These are phyloP conservation scores for Oreochromis niloticus DNA, from an alignment of 2,113 vertebrate genomes.

Conservation along the genomic window DNA sequence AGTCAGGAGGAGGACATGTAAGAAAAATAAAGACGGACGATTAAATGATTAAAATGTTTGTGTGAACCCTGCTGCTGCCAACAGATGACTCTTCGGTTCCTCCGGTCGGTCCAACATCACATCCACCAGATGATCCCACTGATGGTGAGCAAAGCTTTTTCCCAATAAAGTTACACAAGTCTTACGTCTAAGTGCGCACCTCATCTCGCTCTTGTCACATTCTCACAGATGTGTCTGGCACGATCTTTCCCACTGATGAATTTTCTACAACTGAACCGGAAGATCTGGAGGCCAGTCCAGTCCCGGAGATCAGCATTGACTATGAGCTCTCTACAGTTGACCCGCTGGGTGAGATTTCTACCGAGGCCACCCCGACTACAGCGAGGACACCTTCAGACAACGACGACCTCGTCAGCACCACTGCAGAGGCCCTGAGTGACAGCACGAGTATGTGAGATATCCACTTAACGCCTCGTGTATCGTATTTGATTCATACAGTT, in stretches of 20 bases:
- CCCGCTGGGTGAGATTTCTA: neutral
- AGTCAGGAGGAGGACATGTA: neutral
- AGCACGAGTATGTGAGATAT: conserved; percentile 3
- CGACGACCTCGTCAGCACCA: neutral
- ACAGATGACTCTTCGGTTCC: conserved; percentile 9
- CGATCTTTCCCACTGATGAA: neutral
- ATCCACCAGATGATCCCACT: neutral
- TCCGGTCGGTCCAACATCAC: neutral
- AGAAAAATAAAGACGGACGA: neutral
- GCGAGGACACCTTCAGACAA: neutral
- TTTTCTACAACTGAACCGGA: neutral
- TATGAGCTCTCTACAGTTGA: neutral
- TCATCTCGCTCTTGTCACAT: neutral
- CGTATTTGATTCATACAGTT: neutral
- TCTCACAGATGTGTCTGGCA: neutral
- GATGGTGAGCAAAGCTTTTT: conserved; percentile 23
- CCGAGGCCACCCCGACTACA: neutral
- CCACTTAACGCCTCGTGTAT: neutral
- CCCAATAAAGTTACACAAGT: neutral
- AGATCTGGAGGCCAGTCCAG: neutral
- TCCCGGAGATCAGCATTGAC: conserved; percentile 29
- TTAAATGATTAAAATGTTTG: neutral
- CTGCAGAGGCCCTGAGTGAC: neutral
- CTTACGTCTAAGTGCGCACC: neutral
- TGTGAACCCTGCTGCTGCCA: neutral